Conservation (phyloP, 2,113 vertebrate genomes). For the Neopipo cinnamomea region DNA sequence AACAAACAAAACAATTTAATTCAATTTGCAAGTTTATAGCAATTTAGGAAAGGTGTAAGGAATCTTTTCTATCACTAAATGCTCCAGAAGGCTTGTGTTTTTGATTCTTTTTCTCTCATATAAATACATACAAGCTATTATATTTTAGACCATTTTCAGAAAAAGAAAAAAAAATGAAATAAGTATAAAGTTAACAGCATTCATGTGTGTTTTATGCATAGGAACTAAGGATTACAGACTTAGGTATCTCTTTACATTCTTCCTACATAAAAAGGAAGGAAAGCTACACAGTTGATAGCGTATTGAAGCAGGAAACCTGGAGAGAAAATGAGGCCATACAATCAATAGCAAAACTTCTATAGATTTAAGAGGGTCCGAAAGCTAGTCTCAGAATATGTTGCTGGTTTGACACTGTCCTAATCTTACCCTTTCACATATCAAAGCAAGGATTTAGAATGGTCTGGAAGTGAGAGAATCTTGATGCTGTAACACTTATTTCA, state of each 20-base stretch:
- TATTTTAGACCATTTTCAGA: not conserved
- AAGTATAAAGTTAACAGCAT: not conserved
- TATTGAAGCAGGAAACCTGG: not conserved
- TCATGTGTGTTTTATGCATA: fast-evolving
- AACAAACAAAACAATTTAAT: slow-evolving; percentile 29
- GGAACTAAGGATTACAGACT: not conserved
- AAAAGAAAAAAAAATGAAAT: not conserved
- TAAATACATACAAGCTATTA: not conserved
- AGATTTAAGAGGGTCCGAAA: not conserved
- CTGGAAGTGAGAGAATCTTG: not conserved
- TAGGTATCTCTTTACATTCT: not conserved
- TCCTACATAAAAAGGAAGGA: not conserved
- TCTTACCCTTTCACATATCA: not conserved
- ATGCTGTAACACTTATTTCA: not conserved
- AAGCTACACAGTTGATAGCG: not conserved
- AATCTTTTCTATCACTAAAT: not conserved
- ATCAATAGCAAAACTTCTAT: not conserved
- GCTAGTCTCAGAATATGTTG: not conserved
- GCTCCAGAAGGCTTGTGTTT: not conserved
- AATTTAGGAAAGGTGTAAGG: not conserved
- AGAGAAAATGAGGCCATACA: not conserved
- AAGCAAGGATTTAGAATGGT: not conserved
- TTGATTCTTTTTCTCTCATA: not conserved
- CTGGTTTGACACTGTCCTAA: not conserved
- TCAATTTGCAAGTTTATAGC: slow-evolving; percentile 1